phyloP scores from a whole-genome alignment of 2,797 vertebrate genomes.

The Choloepus didactylus region DNA sequence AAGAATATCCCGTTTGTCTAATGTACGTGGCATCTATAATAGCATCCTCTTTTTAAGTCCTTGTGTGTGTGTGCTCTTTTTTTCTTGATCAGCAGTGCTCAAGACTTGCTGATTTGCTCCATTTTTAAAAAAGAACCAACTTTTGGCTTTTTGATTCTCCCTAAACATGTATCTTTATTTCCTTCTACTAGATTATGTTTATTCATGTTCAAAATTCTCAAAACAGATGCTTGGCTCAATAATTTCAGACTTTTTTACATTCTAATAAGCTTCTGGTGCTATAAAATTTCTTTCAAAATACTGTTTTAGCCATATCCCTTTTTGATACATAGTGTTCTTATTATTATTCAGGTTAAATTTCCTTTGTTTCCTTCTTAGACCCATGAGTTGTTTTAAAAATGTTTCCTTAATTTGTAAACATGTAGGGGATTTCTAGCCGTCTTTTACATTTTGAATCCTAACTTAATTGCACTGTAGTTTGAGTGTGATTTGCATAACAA shows the following conservation, averaged over 20 bases:
- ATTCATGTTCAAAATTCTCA: constrained; percentile 22
- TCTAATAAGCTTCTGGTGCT: not conserved
- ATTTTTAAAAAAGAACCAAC: not conserved
- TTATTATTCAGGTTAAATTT: constrained; percentile 37
- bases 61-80: not conserved
- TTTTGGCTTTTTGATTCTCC: not conserved
- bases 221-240: not conserved
- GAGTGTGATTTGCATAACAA: not conserved
- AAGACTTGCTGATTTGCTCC: not conserved
- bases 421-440: not conserved
- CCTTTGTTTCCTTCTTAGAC: constrained; percentile 35
- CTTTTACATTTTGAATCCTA: constrained; percentile 56
- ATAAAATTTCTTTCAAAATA: not conserved
- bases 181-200: not conserved
- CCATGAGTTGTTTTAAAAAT: not conserved
- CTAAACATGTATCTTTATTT: not conserved
- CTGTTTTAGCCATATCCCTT: not conserved
- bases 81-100: not conserved
- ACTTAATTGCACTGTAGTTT: not conserved
- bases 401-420: constrained; percentile 20
- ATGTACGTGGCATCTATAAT: not conserved
- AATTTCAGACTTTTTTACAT: constrained; percentile 2
- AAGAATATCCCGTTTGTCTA: constrained; percentile 4
- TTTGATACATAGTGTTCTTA: constrained; percentile 38
- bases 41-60: not conserved